Evolutionary conservation across 2,113 vertebrate species (phyloP), one percentile per base, ranked within the genome.

Genomic region (Malurus alboscapulatus): DNA sequence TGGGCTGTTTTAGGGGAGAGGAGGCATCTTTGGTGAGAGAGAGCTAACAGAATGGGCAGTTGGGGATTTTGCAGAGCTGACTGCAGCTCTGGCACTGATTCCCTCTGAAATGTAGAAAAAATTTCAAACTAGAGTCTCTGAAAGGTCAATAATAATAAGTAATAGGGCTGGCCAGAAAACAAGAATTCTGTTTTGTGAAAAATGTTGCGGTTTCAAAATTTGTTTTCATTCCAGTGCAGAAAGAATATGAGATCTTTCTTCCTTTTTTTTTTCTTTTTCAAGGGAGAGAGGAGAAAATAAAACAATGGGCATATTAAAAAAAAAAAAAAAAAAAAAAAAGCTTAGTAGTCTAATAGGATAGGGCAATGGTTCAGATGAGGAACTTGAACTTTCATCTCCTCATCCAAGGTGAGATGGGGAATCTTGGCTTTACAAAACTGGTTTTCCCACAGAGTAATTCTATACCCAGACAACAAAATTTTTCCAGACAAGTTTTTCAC

Each of bases 121-220:
- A 48, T 90, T 92, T 93, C n/a, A 45, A 95, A 92, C 26, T 71
- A 84, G 84, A 94, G 71, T 91, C 71, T 94, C 94, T 94, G 95
- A 95, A 92, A 96, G 87, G 84, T 94, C 55, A 44, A 80, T 89
- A 92, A 94, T 93, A 96, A 84, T 90, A 96, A 94, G 91, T 93
- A 95, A 96, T 95, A 94, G 74, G 51, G 59, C 78, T 96, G 95
- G 95, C 79, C 10, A 1, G 84, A 76, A 94, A 91, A 80, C 94
- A 96, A 96, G 93, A 92, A 94, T 96, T 94, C 91, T 95, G 67
- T 92, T 96, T 95, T 84, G 87, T 95, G 87, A 93, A 94, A 96
- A 94, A 94, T 45, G 71, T 80, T 96, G 93, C 1, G 82, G 95
- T 96, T 96, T 94, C 63, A 87, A 85, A 91, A 92, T 94, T 91